A percentile compares a stretch with the other conserved stretches of the same genome.
Evolutionary conservation across 1,140 invertebrate genomes (phyloP).

Genomic region (Agrilus planipennis): DNA sequence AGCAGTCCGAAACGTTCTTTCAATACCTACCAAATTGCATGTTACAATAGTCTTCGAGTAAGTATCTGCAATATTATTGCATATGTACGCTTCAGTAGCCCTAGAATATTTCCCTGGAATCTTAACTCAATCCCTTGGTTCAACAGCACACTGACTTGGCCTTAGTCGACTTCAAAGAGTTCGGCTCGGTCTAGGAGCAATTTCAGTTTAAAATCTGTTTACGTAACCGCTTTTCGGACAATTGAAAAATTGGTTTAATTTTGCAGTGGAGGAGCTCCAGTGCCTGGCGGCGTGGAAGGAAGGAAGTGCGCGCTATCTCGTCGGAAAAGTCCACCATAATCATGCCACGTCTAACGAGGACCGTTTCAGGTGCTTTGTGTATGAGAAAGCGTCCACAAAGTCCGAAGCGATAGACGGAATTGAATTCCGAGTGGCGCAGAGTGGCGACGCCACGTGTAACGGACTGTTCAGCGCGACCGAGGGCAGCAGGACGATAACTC

Average conservation of each 20-base stretch:
- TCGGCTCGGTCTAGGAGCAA: background rate
- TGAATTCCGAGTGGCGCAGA: constrained; percentile 72
- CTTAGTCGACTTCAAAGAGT: constrained; percentile 1
- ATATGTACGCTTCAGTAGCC: too few species aligned
- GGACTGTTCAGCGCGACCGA: constrained; percentile 69
- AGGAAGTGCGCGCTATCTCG: constrained; percentile 72
- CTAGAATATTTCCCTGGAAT: too few species aligned
- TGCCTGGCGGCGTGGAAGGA: constrained; percentile 84
- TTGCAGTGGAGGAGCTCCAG: constrained; percentile 71
- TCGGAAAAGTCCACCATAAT: constrained; percentile 67
- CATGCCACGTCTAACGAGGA: constrained; percentile 83
- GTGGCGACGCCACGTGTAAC: constrained; percentile 79
- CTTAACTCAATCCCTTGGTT: too few species aligned
- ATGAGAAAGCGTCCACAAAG: constrained; percentile 54
- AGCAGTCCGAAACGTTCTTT: too few species aligned
- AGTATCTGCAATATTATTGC: too few species aligned
- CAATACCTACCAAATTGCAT: too few species aligned
- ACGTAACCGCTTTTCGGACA: too few species aligned
- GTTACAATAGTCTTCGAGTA: too few species aligned
- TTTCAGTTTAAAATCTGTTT: background rate
- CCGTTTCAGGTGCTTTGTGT: constrained; percentile 84
- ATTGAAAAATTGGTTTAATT: constrained; percentile 16
- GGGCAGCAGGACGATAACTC: constrained; percentile 61
- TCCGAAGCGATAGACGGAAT: constrained; percentile 37
- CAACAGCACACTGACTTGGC: too few species aligned